Conservation (phyloP, 2,888 invertebrate species). For the Cerceris rybyensis region DNA sequence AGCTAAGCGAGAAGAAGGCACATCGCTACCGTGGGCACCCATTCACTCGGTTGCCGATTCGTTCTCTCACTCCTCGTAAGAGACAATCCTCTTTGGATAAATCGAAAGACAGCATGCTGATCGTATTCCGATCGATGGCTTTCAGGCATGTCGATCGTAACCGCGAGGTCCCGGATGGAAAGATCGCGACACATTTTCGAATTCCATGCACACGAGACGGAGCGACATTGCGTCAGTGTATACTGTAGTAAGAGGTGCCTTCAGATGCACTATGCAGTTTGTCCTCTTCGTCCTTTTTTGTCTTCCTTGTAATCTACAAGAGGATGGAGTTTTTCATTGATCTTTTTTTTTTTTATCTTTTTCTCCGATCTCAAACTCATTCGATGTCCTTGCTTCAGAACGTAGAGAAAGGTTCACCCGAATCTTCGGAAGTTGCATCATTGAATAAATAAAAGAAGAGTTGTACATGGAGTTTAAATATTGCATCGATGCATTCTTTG, state of each 20-base stretch:
- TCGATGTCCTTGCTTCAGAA: too few relatives aligned
- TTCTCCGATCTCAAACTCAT: too few relatives aligned
- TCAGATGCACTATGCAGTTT: background rate
- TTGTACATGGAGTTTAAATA: too few relatives aligned
- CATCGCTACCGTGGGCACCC: slow-evolving; percentile 58
- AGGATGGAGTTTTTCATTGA: too few relatives aligned
- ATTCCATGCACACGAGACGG: slow-evolving; percentile 15
- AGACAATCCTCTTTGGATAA: slow-evolving; percentile 30
- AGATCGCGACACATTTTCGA: slow-evolving; percentile 36
- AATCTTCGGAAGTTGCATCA: too few relatives aligned
- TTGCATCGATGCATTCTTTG: too few relatives aligned
- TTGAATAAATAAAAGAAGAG: too few relatives aligned
- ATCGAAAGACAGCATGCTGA: slow-evolving; percentile 22
- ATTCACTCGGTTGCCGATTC: slow-evolving; percentile 53
- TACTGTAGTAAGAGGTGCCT: background rate
- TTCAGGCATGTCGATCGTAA: slow-evolving; percentile 9
- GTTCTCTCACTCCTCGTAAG: slow-evolving; percentile 4
- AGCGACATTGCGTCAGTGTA: background rate
- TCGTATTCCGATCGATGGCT: slow-evolving; percentile 11
- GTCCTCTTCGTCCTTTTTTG: background rate
- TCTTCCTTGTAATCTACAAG: background rate
- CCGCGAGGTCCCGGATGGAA: slow-evolving; percentile 18
- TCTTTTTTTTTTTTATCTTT: too few relatives aligned
- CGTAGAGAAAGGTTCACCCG: too few relatives aligned
- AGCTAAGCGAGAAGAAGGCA: slow-evolving; percentile 33